A percentile compares a stretch with the other conserved stretches of the same genome.
phyloP scores from a whole-genome alignment of 2,797 vertebrate species.

The Catamblyrhynchus diadema region DNA sequence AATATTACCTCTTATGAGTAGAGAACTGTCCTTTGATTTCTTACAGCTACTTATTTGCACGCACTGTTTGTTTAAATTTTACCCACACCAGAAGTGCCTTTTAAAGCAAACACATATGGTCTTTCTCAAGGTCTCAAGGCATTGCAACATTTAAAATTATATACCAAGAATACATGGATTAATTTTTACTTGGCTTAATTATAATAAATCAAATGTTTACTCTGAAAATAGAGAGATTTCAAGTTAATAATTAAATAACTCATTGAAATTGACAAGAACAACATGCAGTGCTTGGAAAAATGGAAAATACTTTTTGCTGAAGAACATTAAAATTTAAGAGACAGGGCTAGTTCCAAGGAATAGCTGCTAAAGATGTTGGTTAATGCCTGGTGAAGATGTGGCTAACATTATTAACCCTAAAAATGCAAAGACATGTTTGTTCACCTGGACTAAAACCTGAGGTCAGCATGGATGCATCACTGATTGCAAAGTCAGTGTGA shows the following conservation, averaged over 20 bases:
- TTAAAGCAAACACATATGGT: background rate
- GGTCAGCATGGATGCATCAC: rapidly evolving
- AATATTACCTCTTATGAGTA: background rate
- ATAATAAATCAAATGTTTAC: background rate
- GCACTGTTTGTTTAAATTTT: conserved; percentile 23
- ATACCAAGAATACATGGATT: background rate
- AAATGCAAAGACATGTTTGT: background rate
- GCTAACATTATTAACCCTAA: background rate
- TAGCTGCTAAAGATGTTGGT: background rate
- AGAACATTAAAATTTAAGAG: background rate
- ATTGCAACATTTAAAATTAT: background rate
- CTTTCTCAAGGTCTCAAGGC: background rate
- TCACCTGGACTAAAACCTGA: background rate
- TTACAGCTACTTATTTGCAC: conserved; percentile 19
- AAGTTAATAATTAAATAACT: background rate
- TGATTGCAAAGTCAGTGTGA: background rate
- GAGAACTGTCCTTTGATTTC: conserved; percentile 6
- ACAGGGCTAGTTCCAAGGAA: background rate
- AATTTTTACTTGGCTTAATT: background rate
- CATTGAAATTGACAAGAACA: background rate
- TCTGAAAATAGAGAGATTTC: background rate
- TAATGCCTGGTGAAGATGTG: background rate
- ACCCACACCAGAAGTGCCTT: background rate
- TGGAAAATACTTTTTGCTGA: background rate
- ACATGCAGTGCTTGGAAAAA: background rate